Conservation (phyloP, 2,113 vertebrate species). For the Alectura lathami region DNA sequence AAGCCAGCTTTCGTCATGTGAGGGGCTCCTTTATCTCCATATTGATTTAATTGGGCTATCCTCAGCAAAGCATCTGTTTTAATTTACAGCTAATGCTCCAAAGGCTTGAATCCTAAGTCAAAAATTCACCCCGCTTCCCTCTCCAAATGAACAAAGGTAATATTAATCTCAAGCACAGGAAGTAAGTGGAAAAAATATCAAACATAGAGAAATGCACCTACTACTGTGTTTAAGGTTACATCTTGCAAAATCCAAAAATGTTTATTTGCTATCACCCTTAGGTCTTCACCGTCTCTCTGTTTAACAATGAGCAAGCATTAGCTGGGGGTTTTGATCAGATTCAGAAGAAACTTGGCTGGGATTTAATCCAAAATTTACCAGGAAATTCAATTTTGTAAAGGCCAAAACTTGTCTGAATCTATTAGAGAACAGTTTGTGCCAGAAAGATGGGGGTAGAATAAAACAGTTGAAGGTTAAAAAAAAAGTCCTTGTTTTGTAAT, state of each 20-base stretch:
- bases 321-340: not conserved
- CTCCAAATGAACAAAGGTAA: slow-evolving; percentile 21
- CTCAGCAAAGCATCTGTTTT: slow-evolving; percentile 60
- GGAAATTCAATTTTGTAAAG: not conserved
- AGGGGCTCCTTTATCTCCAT: slow-evolving; percentile 6
- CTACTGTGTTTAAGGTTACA: not conserved
- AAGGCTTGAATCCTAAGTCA: not conserved
- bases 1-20: slow-evolving; percentile 37
- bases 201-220: not conserved
- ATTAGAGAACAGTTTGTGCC: not conserved
- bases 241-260: not conserved
- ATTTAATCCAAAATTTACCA: not conserved
- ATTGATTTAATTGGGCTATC: slow-evolving; percentile 51
- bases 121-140: not conserved
- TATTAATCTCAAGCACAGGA: not conserved
- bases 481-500: not conserved
- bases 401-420: slow-evolving; percentile 12
- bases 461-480: not conserved
- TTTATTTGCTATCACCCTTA: not conserved
- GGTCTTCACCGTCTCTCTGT: not conserved
- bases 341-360: not conserved
- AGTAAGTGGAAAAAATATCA: not conserved
- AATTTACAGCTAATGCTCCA: slow-evolving; percentile 49
- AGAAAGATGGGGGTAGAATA: not conserved
- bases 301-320: not conserved